Percentiles rank a stretch among this genome's conserved stretches.
phyloP scores from a whole-genome alignment of 2,888 invertebrate genomes.

The Allacma fusca region DNA sequence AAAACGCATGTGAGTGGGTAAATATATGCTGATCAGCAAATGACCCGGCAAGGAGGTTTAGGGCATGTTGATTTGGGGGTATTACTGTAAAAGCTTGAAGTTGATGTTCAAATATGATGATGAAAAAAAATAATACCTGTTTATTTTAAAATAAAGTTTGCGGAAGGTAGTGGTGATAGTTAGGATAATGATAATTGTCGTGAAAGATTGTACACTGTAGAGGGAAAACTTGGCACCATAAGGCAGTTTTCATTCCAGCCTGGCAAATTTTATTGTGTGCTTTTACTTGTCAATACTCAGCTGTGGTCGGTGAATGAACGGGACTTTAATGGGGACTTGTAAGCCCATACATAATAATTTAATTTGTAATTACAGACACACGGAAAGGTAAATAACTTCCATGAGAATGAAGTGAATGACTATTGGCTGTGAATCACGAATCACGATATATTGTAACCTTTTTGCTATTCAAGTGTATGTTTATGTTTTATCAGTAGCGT shows the following conservation, averaged over 20 bases:
- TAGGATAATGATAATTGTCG: neutral
- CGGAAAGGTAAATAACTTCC: no score
- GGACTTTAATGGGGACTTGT: neutral
- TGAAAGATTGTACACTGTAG: neutral
- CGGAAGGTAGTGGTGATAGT: neutral
- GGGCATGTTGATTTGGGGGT: no score
- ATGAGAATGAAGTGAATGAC: no score
- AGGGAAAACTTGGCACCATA: neutral
- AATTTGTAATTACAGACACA: neutral
- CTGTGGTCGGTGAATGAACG: slow-evolving; percentile 6
- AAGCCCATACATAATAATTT: neutral
- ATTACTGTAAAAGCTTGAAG: no score
- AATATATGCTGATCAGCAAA: neutral
- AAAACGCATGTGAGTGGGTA: neutral
- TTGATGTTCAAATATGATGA: no score
- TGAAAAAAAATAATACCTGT: no score
- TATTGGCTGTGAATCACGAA: no score
- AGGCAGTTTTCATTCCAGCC: neutral
- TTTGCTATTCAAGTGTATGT: no score
- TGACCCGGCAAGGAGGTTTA: neutral
- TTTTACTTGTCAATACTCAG: neutral
- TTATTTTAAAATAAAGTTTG: neutral
- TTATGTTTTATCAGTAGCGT: no score
- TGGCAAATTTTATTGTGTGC: neutral
- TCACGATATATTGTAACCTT: no score